A percentile compares a stretch with the other conserved stretches of the same genome.
phyloP scores from a whole-genome alignment of 1,140 invertebrate genomes.

The Drosophila biarmipes region DNA sequence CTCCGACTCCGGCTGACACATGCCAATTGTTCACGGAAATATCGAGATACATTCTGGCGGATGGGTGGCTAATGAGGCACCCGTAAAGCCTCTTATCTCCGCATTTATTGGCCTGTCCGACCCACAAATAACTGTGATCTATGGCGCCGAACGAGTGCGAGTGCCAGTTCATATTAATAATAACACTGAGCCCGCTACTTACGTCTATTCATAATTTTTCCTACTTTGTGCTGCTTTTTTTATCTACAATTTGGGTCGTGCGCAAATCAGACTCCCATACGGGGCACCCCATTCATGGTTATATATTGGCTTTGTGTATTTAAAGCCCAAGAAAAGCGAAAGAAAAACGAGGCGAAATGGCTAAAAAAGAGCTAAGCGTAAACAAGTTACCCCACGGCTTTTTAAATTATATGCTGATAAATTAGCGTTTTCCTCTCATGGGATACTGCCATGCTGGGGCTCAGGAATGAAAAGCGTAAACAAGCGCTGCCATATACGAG shows the following conservation, averaged over 20 bases:
- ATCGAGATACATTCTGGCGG: conserved; percentile 31
- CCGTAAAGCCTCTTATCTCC: conserved; percentile 62
- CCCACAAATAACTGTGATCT: conserved; percentile 45
- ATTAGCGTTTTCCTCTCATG: conserved; percentile 39
- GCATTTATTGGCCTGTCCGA: conserved; percentile 59
- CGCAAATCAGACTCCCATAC: conserved; percentile 36
- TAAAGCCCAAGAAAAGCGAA: conserved; percentile 14
- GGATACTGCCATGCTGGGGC: neutral
- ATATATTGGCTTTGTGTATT: conserved; percentile 34
- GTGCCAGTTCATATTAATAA: conserved; percentile 35
- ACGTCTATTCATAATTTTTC: conserved; percentile 14
- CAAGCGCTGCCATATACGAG: neutral
- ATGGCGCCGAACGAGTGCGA: conserved; percentile 27
- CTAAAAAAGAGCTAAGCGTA: conserved; percentile 40
- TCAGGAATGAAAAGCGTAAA: neutral
- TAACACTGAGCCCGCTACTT: conserved; percentile 3
- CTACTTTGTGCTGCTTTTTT: neutral
- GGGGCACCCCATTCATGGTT: conserved; percentile 3
- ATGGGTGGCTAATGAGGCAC: conserved; percentile 62
- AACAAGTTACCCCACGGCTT: conserved; percentile 66
- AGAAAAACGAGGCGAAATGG: conserved; percentile 28
- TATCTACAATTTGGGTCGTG: conserved; percentile 45
- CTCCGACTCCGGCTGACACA: conserved; percentile 11
- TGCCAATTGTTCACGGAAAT: conserved; percentile 60
- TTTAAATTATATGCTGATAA: conserved; percentile 67